Evolutionary conservation across 1,140 invertebrate genomes (phyloP).

Genomic region (Argopecten irradians): DNA sequence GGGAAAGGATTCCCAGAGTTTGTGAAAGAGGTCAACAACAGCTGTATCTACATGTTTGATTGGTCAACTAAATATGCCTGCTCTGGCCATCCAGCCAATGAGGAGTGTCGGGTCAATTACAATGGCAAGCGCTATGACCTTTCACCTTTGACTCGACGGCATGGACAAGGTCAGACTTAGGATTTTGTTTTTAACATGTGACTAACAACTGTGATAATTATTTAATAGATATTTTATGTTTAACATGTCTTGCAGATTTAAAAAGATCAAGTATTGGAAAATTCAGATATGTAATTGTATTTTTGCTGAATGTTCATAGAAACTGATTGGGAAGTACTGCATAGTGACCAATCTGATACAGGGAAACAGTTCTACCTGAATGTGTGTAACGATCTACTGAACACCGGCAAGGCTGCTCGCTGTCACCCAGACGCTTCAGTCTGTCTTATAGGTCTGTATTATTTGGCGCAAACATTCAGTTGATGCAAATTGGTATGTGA

Average conservation of each 20-base stretch:
- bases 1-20: conserved; percentile 64
- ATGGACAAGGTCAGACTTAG: conserved; percentile 47
- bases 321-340: conserved; percentile 36
- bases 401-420: conserved; percentile 42
- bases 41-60: conserved; percentile 69
- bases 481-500: too few species aligned
- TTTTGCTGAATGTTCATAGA: neutral
- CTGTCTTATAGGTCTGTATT: conserved; percentile 60
- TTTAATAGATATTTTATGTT: too few species aligned
- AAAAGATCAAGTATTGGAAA: too few species aligned
- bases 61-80: conserved; percentile 73
- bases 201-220: too few species aligned
- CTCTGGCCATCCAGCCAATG: conserved; percentile 59
- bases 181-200: neutral
- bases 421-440: conserved; percentile 66
- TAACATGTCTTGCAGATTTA: too few species aligned
- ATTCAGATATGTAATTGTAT: neutral
- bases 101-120: conserved; percentile 57
- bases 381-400: conserved; percentile 66
- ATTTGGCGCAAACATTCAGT: neutral
- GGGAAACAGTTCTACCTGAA: conserved; percentile 62
- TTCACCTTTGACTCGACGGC: conserved; percentile 50
- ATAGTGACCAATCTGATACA: conserved; percentile 20
- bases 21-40: conserved; percentile 54
- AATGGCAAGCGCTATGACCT: conserved; percentile 67